These are phyloP conservation scores for Temnothorax ravouxi DNA, from an alignment of 2,888 invertebrate species.

Conservation along the genomic window DNA sequence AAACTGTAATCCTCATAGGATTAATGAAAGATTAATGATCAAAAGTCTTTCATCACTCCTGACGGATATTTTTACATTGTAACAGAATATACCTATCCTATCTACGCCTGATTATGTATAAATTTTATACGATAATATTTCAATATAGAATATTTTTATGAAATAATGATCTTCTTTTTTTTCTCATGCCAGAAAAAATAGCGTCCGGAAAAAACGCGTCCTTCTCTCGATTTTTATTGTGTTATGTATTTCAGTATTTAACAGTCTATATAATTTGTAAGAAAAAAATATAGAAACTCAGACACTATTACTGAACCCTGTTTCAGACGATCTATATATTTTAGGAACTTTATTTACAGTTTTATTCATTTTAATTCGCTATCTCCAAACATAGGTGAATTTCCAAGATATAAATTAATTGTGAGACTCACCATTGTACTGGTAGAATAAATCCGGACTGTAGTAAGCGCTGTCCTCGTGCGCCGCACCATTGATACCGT, in stretches of 20 bases:
- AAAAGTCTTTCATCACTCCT: neutral
- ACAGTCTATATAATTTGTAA: neutral
- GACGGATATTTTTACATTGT: neutral
- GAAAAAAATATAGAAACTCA: neutral
- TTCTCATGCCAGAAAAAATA: neutral
- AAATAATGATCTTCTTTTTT: neutral
- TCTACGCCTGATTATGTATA: neutral
- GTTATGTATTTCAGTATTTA: neutral
- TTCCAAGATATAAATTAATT: conserved; percentile 4
- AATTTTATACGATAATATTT: neutral
- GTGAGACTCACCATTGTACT: conserved; percentile 79
- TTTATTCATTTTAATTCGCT: neutral
- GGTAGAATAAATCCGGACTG: conserved; percentile 81
- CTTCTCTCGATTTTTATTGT: neutral
- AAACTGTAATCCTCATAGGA: neutral
- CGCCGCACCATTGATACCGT: conserved; percentile 80
- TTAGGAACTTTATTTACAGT: neutral
- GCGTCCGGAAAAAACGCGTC: neutral
- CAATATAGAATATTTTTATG: neutral
- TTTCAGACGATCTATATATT: neutral
- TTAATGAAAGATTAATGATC: neutral
- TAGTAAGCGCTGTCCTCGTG: conserved; percentile 83
- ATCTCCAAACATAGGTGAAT: neutral
- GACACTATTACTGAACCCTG: neutral
- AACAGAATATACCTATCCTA: neutral